Evolutionary conservation across 2,797 vertebrate genomes (phyloP).

Genomic region (Chaenodraco wilsoni): DNA sequence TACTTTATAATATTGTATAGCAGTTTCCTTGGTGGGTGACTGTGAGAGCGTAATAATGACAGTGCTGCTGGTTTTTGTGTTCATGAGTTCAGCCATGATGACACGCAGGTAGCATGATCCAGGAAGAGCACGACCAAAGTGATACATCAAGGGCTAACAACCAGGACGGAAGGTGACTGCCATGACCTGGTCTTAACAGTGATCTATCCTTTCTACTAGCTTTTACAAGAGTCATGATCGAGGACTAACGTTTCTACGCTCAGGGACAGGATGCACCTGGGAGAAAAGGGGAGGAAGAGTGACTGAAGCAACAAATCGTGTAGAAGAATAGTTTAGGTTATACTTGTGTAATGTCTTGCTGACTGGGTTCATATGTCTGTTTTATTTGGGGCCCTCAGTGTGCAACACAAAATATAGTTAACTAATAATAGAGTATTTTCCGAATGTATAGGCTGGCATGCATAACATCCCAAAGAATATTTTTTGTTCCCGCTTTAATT

Average conservation of each 20-base stretch:
- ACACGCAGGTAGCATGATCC: conserved; percentile 7
- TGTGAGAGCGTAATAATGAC: conserved; percentile 22
- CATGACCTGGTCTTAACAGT: conserved; percentile 58
- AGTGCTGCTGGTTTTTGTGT: conserved; percentile 25
- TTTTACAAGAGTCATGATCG: conserved; percentile 65
- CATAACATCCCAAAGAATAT: not conserved
- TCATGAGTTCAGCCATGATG: conserved; percentile 34
- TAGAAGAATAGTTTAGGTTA: conserved; percentile 9
- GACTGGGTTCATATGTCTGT: conserved; percentile 22
- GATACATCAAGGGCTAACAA: conserved; percentile 65
- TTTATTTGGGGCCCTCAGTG: conserved; percentile 21
- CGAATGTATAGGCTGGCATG: not conserved
- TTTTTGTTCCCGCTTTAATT: not conserved
- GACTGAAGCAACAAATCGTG: not conserved
- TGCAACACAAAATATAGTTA: conserved; percentile 23
- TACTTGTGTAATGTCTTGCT: conserved; percentile 19
- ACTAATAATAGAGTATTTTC: conserved; percentile 2
- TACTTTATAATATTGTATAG: not conserved
- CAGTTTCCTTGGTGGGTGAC: conserved; percentile 28
- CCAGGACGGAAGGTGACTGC: conserved; percentile 48
- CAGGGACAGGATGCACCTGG: conserved; percentile 28
- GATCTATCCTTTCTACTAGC: conserved; percentile 55
- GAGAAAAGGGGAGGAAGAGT: not conserved
- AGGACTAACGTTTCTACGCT: conserved; percentile 45
- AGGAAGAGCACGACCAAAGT: conserved; percentile 35